These are phyloP conservation scores for Nycticryphes semicollaris DNA, from an alignment of 2,113 vertebrate genomes.

Conservation along the genomic window DNA sequence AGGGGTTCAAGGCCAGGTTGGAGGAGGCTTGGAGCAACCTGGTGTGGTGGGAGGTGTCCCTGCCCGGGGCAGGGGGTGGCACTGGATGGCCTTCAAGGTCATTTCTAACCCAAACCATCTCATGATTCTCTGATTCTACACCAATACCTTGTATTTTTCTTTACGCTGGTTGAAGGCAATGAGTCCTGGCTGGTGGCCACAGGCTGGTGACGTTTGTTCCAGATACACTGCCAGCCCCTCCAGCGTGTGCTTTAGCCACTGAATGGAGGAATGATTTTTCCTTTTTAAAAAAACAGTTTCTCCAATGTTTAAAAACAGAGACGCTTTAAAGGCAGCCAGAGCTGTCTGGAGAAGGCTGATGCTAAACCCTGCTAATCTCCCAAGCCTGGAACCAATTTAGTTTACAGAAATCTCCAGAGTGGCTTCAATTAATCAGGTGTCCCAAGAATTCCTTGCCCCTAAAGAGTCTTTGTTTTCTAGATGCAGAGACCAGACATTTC, in stretches of 20 bases:
- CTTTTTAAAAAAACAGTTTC: not conserved
- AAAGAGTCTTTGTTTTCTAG: constrained; percentile 7
- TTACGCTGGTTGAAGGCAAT: not conserved
- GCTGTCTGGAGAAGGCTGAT: not conserved
- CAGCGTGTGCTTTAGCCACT: not conserved
- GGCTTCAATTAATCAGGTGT: constrained; percentile 26
- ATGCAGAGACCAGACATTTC: not conserved
- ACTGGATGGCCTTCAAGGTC: no score
- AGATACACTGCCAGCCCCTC: not conserved
- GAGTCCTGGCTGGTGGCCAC: not conserved
- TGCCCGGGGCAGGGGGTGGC: no score
- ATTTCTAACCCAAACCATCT: no score
- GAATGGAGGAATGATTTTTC: not conserved
- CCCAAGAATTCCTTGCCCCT: not conserved
- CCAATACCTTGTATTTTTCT: not conserved
- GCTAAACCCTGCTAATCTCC: not conserved
- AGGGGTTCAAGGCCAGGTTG: no score
- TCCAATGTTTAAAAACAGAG: not conserved
- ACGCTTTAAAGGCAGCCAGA: not conserved
- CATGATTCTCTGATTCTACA: no score
- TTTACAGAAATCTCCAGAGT: not conserved
- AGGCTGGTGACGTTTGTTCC: not conserved
- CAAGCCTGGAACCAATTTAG: constrained; percentile 35
- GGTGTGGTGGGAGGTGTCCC: no score
- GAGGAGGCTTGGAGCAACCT: no score